Evolutionary conservation across 2,113 vertebrate species (phyloP), one percentile per base, ranked within the genome.

Genomic region (Sinocyclocheilus rhinocerous): DNA sequence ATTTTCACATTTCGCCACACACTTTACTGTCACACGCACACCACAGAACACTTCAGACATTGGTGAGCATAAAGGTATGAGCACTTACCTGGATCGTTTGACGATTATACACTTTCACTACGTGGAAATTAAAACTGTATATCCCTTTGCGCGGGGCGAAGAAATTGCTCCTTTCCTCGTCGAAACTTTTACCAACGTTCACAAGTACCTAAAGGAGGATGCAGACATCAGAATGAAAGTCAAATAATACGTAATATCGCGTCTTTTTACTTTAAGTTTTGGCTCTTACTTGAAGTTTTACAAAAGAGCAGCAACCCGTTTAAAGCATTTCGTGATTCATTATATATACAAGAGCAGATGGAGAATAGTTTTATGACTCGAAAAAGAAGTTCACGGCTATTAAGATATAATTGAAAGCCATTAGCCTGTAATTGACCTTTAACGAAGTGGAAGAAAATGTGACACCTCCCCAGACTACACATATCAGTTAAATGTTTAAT

Each of bases 91-190:
- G 97, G 91, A 99, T 99, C 84, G 97, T 98, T 94, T 99, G 98
- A 89, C 98, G 95, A 94, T 99, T 99, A 95, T 99, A 99, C 91
- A 99, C 98, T 95, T 99, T 99, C 61, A 99, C 98, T 90, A 99
- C 98, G 90, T 99, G 97, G 93, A 99, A 99, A 95, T 98, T 99
- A 94, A 99, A 99, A 96, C 97, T 99, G 96, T 99, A 99, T 95
- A 99, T 98, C 89, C 98, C 98, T 96, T 98, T 99, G 78, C 98
- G 96, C 42, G 97, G 98, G 16, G 98, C 94, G 85, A 97, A 97
- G 91, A 99, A 99, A 91, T 97, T 98, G 95, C 98, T 98, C 90
- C 96, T 93, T 90, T 99, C 97, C 70, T 96, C 96, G 70, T 99
- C 97, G 87, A 99, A 99, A 95, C 97, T 97, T 92, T 84, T 96